Conservation (phyloP, 2,888 invertebrate genomes). For the Cloeon dipterum region DNA sequence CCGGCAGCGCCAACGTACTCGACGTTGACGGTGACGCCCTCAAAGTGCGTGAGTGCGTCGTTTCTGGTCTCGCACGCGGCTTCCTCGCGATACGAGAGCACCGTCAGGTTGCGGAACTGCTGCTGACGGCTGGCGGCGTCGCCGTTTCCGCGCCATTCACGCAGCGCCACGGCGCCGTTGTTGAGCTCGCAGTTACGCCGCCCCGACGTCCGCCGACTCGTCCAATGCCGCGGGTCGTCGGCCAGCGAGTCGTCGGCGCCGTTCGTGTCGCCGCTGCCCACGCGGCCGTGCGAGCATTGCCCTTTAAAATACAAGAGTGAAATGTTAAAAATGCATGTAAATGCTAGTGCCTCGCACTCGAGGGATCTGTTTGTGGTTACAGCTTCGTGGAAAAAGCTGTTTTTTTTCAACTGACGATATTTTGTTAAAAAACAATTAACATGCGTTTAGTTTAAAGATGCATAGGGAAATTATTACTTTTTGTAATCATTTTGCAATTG, state of each 20-base stretch:
- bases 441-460: too few species aligned
- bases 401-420: too few species aligned
- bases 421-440: too few species aligned
- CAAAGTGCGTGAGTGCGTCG: slow-evolving; percentile 7
- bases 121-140: slow-evolving; percentile 5
- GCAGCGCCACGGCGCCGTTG: neutral
- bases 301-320: too few species aligned
- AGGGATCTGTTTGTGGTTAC: too few species aligned
- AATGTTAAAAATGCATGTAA: too few species aligned
- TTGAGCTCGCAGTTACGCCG: neutral
- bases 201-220: neutral
- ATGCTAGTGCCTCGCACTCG: too few species aligned
- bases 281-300: slow-evolving; percentile 7
- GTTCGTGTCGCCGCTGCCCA: neutral
- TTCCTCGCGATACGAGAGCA: slow-evolving; percentile 5
- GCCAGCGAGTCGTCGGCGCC: slow-evolving; percentile 6
- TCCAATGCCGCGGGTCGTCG: slow-evolving; percentile 3
- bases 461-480: too few species aligned
- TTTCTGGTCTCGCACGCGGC: neutral
- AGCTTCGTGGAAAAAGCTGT: too few species aligned
- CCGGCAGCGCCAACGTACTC: slow-evolving; percentile 9
- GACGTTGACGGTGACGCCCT: slow-evolving; percentile 12
- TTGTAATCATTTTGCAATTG: too few species aligned
- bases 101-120: slow-evolving; percentile 8
- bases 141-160: slow-evolving; percentile 4